These are phyloP conservation scores for Nyleta sp. DNA, from an alignment of 2,888 invertebrate species.

Conservation along the genomic window DNA sequence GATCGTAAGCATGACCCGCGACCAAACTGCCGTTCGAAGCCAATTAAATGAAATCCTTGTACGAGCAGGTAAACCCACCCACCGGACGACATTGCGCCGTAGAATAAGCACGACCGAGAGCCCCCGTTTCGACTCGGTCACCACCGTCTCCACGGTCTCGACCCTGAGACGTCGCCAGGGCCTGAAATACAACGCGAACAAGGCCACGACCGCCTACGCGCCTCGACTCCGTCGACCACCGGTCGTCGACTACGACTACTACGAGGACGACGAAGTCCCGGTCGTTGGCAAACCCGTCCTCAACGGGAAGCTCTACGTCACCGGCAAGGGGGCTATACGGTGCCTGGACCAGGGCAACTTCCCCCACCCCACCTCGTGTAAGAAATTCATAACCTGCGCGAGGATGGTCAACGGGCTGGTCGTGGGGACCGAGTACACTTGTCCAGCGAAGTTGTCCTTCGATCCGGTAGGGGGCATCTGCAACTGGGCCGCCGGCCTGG, in stretches of 20 bases:
- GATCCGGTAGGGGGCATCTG: constrained; percentile 96
- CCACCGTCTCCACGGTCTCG: constrained; percentile 58
- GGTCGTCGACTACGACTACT: constrained; percentile 86
- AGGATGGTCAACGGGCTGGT: constrained; percentile 90
- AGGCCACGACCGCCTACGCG: constrained; percentile 51
- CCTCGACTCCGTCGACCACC: constrained; percentile 74
- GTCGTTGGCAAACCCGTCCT: constrained; percentile 84
- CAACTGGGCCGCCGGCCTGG: constrained; percentile 93
- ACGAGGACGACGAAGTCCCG: constrained; percentile 86
- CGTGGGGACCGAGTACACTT: constrained; percentile 94
- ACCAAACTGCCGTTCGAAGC: background rate
- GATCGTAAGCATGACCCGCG: constrained; percentile 23
- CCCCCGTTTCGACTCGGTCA: constrained; percentile 69
- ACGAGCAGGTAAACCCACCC: constrained; percentile 74
- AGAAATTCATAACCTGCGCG: constrained; percentile 96
- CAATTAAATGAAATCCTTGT: constrained; percentile 39
- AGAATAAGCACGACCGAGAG: constrained; percentile 80
- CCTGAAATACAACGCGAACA: constrained; percentile 61
- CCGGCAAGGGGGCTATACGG: constrained; percentile 86
- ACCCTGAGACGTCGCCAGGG: constrained; percentile 69
- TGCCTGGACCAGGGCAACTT: constrained; percentile 96
- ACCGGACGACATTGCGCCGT: constrained; percentile 76
- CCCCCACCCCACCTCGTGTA: constrained; percentile 95
- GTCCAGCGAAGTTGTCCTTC: constrained; percentile 92
- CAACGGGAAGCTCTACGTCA: constrained; percentile 85